Evolutionary conservation across 2,113 vertebrate genomes (phyloP).

Genomic region (Myotis brandtii): DNA sequence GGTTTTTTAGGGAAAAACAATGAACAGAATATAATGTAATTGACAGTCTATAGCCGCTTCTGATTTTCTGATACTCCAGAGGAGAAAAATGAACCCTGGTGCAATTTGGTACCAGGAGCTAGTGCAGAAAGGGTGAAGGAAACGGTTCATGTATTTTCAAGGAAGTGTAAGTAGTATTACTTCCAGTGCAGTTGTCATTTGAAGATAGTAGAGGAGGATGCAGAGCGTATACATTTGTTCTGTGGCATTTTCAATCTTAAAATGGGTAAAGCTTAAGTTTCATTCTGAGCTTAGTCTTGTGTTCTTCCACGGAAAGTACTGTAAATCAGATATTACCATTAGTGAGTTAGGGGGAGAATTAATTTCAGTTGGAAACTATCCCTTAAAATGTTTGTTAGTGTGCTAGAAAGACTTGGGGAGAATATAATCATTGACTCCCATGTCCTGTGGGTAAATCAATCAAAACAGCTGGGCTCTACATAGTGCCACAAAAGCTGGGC

Average conservation of each 20-base stretch:
- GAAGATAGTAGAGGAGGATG: not conserved
- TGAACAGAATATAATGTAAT: slow-evolving; percentile 6
- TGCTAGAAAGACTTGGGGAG: slow-evolving; percentile 64
- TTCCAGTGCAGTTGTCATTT: slow-evolving; percentile 9
- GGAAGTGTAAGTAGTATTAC: not conserved
- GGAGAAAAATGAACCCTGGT: not conserved
- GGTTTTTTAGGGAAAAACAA: slow-evolving; percentile 31
- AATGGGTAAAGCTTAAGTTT: not conserved
- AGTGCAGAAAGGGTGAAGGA: not conserved
- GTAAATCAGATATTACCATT: slow-evolving; percentile 65
- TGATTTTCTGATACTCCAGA: not conserved
- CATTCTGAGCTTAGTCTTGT: slow-evolving; percentile 3
- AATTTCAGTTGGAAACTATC: slow-evolving; percentile 76
- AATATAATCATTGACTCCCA: slow-evolving; percentile 71
- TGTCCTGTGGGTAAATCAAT: slow-evolving; percentile 75
- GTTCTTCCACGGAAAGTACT: slow-evolving; percentile 45
- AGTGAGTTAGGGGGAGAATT: slow-evolving; percentile 72
- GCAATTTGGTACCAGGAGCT: not conserved
- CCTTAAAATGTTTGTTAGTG: slow-evolving; percentile 76
- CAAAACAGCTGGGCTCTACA: slow-evolving; percentile 59
- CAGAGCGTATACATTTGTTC: not conserved
- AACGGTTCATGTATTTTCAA: slow-evolving; percentile 17
- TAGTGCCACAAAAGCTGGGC: slow-evolving; percentile 31
- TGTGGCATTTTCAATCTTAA: slow-evolving; percentile 26
- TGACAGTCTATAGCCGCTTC: not conserved